Conservation (phyloP, 53 echinoderm and acorn worm species). For the Echinometra lucunter region DNA sequence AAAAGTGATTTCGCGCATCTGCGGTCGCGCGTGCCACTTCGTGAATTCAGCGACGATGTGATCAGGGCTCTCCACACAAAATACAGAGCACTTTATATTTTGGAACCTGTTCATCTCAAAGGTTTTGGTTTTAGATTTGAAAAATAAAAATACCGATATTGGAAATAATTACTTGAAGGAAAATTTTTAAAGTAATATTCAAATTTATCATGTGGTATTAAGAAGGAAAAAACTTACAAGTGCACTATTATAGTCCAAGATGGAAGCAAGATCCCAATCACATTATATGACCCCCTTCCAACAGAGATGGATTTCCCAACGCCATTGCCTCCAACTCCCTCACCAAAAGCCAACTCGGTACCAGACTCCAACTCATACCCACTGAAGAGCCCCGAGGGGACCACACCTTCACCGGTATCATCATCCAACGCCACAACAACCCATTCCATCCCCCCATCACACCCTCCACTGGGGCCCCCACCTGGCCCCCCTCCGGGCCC, state of each 20-base stretch:
- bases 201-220: neutral
- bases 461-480: conserved; percentile 63
- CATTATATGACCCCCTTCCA: conserved; percentile 53
- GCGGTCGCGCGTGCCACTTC: no score
- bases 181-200: neutral
- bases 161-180: no score
- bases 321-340: conserved; percentile 31
- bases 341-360: conserved; percentile 59
- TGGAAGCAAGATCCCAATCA: neutral
- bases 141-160: neutral
- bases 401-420: neutral
- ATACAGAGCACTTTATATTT: neutral
- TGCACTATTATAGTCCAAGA: neutral
- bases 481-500: conserved; percentile 39
- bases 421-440: conserved; percentile 33
- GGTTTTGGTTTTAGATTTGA: neutral
- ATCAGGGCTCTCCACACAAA: neutral
- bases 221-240: neutral
- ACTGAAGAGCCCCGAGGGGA: conserved; percentile 46
- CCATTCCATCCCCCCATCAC: conserved; percentile 44
- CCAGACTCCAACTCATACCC: conserved; percentile 33
- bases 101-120: neutral
- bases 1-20: no score
- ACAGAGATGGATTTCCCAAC: conserved; percentile 67
- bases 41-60: no score